Conservation (phyloP, 30 jellyfish, hydroid and myxozoan genomes). For the Chrysaora quinquecirrha region DNA sequence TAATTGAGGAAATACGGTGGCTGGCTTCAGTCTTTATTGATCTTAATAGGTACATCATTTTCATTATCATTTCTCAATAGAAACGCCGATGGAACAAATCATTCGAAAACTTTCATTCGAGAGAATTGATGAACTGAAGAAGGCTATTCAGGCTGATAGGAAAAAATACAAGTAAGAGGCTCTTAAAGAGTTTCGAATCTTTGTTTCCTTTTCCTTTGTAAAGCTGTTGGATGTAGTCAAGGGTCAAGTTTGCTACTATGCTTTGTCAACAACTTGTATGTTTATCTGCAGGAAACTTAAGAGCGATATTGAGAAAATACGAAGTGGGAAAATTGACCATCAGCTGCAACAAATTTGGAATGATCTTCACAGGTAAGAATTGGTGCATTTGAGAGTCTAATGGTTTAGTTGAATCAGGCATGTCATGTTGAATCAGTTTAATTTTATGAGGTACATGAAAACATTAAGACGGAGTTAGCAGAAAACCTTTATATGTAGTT, state of each 20-base stretch:
- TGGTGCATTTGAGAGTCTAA: too few relatives aligned
- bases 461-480: too few relatives aligned
- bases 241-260: background rate
- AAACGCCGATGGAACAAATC: constrained; percentile 97
- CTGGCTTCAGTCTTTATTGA: too few relatives aligned
- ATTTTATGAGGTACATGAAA: too few relatives aligned
- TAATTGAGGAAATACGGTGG: too few relatives aligned
- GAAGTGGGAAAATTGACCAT: constrained; percentile 90
- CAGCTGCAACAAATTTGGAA: constrained; percentile 83
- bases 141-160: constrained; percentile 77
- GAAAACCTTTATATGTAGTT: too few relatives aligned
- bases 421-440: too few relatives aligned
- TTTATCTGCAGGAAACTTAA: constrained; percentile 62
- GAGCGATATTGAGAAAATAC: constrained; percentile 80
- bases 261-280: background rate
- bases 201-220: background rate
- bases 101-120: constrained; percentile 86
- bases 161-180: constrained; percentile 76
- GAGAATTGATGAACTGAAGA: constrained; percentile 90
- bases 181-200: constrained; percentile 1
- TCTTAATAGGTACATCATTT: too few relatives aligned
- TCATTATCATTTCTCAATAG: too few relatives aligned
- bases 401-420: too few relatives aligned
- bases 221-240: too few relatives aligned
- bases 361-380: constrained; percentile 78